Evolutionary conservation across 2,888 invertebrate genomes (phyloP), one percentile per base, ranked within the genome.

Genomic region (Parapristionchus giblindavisi): DNA sequence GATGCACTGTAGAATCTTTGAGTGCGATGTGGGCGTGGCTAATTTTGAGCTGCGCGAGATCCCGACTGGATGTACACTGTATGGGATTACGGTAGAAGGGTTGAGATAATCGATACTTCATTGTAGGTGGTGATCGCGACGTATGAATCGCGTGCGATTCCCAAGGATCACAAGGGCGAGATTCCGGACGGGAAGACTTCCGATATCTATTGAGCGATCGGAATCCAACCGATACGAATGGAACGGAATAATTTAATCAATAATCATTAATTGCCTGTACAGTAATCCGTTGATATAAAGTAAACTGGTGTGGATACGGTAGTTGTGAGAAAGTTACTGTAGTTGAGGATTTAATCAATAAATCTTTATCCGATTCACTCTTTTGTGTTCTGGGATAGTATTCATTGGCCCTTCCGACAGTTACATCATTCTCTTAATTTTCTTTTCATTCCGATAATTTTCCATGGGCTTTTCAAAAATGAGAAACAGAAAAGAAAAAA

Each of bases 131-230:
- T 84, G 6, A 86, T 88, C 60, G 85, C 86, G 8, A 87, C 83
- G 8, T 88, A 88, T 77, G 88, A 88, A 61, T 79, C 86, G 3
- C 77, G 86, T 6, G 80, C 88, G 8, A 78, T 86, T 48, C 79
- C 85, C 32, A 80, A 86, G 73, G 86, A 87, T 76, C 88, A 88
- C 77, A 88, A 87, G 77, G 85, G 84, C 61, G 82, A 78, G 58
- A 79, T 85, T 74, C 84, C 81, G 6, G 84, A 85, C 61, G 70
- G 56, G 27, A 71, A 71, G 56, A 56, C 56, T 38, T 56, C 70
- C 27, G 70, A 71, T 34, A 71, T 71, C 43, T 71, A 29, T 24
- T 71, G 17, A 71, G 8, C 70, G 27, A 0, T 24, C 27, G 56
- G 27, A 17, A 43, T 14, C 34, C 24, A 24, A 34, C 56, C 17